Evolutionary conservation across 2,888 invertebrate genomes (phyloP), one percentile per base, ranked within the genome.

Genomic region (Drosophila planitibia): DNA sequence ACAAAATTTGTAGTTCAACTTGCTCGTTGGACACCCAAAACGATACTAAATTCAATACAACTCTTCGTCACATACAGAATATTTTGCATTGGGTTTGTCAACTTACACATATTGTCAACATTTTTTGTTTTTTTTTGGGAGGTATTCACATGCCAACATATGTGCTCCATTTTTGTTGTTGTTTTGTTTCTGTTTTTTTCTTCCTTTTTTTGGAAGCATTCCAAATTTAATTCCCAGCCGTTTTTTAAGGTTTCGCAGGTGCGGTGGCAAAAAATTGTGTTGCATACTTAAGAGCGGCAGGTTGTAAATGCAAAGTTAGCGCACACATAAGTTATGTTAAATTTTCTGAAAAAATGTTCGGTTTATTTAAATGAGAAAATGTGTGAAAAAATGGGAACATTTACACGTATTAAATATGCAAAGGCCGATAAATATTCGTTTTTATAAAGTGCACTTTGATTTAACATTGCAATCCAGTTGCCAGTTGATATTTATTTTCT

Each of bases 241-340:
- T 32, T 67, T 47, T 60, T 14, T 7, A 53, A 12, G 65, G 58
- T 6, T 22, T 39, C 28, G 49, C 37, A 41, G 33, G 41, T 28
- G 32, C 25, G 30, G 30, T 6, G 59, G 32, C 49, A 22, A 55
- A 76, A 71, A 74, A 71, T 58, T 47, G 25, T 52, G 35, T 70
- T 69, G 65, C 47, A 74, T 62, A 66, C 78, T 67, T 66, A 70
- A 68, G 60, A 68, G 57, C 47, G 58, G 22, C 44, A 58, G 37
- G 59, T 55, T 59, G 59, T 49, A 65, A 69, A 76, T 70, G 65
- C 52, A 59, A 79, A 74, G 63, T 62, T 39, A 41, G 19, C 14
- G 41, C 30, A 28, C 51, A 52, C 53, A 73, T 54, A 67, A 58
- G 55, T 53, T 39, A 60, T 66, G 32, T 28, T 30, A n/a, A 37